A percentile compares a stretch with the other conserved stretches of the same genome.
These are phyloP conservation scores for Pipa parva DNA, from an alignment of 2,113 vertebrate genomes.

Conservation along the genomic window DNA sequence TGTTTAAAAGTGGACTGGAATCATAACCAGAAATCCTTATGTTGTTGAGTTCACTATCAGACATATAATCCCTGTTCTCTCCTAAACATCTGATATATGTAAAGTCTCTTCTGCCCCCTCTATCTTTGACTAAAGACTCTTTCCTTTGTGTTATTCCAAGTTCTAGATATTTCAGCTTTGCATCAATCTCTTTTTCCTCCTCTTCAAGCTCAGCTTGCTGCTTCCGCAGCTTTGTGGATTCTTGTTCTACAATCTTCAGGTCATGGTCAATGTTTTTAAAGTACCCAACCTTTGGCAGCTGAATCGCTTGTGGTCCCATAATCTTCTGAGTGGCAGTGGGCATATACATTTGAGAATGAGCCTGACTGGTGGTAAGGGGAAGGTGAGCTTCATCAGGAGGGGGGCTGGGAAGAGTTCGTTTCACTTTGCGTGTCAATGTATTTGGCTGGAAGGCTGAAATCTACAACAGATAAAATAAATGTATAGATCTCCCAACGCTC, in stretches of 20 bases:
- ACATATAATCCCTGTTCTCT: constrained; percentile 90
- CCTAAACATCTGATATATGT: constrained; percentile 81
- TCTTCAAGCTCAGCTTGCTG: constrained; percentile 96
- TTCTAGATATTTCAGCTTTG: constrained; percentile 93
- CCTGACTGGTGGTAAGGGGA: constrained; percentile 81
- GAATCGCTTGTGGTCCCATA: constrained; percentile 64
- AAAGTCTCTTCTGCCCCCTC: constrained; percentile 73
- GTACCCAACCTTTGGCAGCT: constrained; percentile 86
- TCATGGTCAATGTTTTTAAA: constrained; percentile 91
- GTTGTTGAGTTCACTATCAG: constrained; percentile 92
- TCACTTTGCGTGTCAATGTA: constrained; percentile 91
- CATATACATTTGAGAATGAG: constrained; percentile 83
- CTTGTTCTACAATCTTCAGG: constrained; percentile 91
- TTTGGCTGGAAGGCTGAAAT: constrained; percentile 86
- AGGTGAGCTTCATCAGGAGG: constrained; percentile 87
- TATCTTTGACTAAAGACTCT: constrained; percentile 88
- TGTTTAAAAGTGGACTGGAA: constrained; percentile 61
- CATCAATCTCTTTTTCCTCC: constrained; percentile 98
- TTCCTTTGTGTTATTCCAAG: constrained; percentile 93
- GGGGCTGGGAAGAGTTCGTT: constrained; percentile 94
- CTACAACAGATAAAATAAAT: constrained; percentile 58
- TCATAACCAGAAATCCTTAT: constrained; percentile 78
- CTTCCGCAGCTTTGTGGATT: constrained; percentile 93
- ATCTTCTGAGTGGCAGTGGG: constrained; percentile 78
- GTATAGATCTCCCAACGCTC: constrained; percentile 17